A percentile compares a stretch with the other conserved stretches of the same genome.
phyloP scores from a whole-genome alignment of 2,888 invertebrate genomes.

The Rhyacophila evoluta region DNA sequence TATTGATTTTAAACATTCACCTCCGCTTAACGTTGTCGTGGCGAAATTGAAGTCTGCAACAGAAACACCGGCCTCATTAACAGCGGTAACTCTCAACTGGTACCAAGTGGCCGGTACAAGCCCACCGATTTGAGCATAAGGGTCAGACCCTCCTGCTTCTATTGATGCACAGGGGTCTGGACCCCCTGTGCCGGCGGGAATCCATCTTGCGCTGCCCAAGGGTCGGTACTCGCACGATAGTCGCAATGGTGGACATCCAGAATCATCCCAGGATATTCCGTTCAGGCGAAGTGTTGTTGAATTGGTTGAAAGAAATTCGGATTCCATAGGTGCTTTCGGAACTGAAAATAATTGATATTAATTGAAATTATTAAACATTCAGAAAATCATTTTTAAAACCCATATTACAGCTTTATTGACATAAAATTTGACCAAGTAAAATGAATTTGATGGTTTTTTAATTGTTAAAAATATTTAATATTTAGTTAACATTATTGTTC shows the following conservation, averaged over 20 bases:
- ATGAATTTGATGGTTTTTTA: no score
- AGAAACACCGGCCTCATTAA: slow-evolving; percentile 74
- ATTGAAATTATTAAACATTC: no score
- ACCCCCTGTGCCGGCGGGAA: not conserved
- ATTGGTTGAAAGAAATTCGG: slow-evolving; percentile 82
- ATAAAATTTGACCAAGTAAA: no score
- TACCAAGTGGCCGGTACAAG: slow-evolving; percentile 72
- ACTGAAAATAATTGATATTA: slow-evolving; percentile 46
- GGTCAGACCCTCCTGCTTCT: not conserved
- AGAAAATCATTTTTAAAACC: no score
- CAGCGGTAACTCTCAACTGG: slow-evolving; percentile 72
- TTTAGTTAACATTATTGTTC: no score
- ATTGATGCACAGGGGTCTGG: not conserved
- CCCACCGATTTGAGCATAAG: slow-evolving; percentile 58
- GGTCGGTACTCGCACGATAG: slow-evolving; percentile 30
- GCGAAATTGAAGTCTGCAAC: slow-evolving; percentile 73
- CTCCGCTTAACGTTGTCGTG: slow-evolving; percentile 70
- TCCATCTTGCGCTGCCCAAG: slow-evolving; percentile 10
- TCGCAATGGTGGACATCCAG: slow-evolving; percentile 80
- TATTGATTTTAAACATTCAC: slow-evolving; percentile 52
- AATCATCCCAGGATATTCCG: slow-evolving; percentile 84
- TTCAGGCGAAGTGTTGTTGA: slow-evolving; percentile 84
- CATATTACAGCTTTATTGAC: no score
- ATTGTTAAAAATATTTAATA: no score
- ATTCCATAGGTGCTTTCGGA: slow-evolving; percentile 73